Evolutionary conservation across 2,797 vertebrate genomes (phyloP).

Genomic region (Rhynchonycteris naso): DNA sequence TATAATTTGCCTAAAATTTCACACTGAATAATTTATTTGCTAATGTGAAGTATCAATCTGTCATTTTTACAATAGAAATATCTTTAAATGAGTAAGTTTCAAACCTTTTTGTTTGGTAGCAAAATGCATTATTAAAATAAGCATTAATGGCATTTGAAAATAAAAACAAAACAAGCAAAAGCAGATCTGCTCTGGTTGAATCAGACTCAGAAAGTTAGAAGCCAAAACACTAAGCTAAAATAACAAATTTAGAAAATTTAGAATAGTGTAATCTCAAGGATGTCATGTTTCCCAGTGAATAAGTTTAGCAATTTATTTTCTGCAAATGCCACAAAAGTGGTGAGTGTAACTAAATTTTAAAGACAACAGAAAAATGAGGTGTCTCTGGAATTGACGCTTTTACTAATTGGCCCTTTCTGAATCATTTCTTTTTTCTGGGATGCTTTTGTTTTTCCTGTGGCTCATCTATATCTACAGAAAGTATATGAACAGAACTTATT

Average conservation of each 20-base stretch:
- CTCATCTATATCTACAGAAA: neutral
- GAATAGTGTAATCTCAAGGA: neutral
- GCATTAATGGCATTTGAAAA: neutral
- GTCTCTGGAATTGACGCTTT: neutral
- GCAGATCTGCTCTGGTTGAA: neutral
- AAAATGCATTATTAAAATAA: constrained; percentile 26
- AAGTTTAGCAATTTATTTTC: constrained; percentile 54
- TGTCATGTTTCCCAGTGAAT: constrained; percentile 10
- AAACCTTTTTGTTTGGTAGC: neutral
- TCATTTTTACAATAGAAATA: constrained; percentile 14
- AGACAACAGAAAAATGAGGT: neutral
- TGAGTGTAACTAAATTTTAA: constrained; percentile 20
- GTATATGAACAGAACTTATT: neutral
- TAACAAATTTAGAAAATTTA: neutral
- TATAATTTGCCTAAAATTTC: constrained; percentile 25
- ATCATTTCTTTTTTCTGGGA: neutral
- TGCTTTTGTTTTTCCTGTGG: neutral
- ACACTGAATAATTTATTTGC: neutral
- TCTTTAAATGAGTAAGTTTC: neutral
- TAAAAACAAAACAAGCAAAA: constrained; percentile 34
- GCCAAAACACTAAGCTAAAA: neutral
- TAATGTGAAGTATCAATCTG: neutral
- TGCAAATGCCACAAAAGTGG: neutral
- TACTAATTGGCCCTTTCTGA: neutral
- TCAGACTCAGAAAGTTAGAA: neutral